These are phyloP conservation scores for Pagetopsis macropterus DNA, from an alignment of 2,797 vertebrate species.

Conservation along the genomic window DNA sequence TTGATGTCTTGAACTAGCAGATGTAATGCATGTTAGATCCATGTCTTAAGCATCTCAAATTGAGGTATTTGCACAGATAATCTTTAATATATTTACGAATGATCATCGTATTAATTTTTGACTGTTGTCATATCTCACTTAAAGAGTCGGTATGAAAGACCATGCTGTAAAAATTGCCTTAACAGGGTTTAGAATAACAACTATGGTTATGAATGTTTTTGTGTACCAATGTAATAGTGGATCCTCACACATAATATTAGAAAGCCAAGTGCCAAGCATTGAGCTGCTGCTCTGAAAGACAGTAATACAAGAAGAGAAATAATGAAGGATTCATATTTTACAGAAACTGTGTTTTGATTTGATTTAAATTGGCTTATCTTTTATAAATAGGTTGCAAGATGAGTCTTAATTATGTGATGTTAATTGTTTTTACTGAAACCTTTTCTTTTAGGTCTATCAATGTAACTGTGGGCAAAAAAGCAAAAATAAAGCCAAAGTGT, in stretches of 20 bases:
- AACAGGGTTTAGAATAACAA: slow-evolving; percentile 49
- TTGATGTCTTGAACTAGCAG: slow-evolving; percentile 49
- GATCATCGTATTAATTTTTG: slow-evolving; percentile 50
- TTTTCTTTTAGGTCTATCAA: neutral
- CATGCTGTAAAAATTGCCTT: slow-evolving; percentile 62
- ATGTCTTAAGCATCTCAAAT: slow-evolving; percentile 73
- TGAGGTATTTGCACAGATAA: slow-evolving; percentile 80
- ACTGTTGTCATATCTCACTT: slow-evolving; percentile 57
- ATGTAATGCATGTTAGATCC: slow-evolving; percentile 58
- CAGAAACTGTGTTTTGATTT: slow-evolving; percentile 37
- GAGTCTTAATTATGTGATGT: neutral
- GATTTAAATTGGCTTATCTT: neutral
- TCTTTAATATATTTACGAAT: slow-evolving; percentile 61
- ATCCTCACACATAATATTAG: slow-evolving; percentile 46
- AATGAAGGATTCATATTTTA: slow-evolving; percentile 75
- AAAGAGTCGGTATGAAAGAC: slow-evolving; percentile 41
- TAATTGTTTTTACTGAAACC: neutral
- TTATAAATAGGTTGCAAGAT: neutral
- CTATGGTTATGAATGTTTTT: slow-evolving; percentile 62
- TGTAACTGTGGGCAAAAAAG: neutral
- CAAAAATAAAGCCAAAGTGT: neutral
- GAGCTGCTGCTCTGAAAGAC: slow-evolving; percentile 58
- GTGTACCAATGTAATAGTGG: slow-evolving; percentile 45
- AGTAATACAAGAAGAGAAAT: slow-evolving; percentile 43
- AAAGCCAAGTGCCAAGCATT: slow-evolving; percentile 71